Evolutionary conservation across 2,797 vertebrate genomes (phyloP), one percentile per base, ranked within the genome.

Genomic region (Cygnus olor): DNA sequence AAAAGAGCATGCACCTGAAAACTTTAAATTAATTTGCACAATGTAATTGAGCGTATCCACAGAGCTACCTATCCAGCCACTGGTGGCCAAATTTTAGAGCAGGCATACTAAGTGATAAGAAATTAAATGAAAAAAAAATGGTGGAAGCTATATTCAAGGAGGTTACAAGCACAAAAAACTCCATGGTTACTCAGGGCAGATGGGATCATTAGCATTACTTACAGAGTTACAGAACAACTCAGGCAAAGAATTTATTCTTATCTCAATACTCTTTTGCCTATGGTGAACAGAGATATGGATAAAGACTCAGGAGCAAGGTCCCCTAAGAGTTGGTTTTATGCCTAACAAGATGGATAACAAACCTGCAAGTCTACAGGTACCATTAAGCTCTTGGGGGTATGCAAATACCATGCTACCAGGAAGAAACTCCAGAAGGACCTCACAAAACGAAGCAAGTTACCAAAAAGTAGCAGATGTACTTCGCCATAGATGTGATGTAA

Each of bases 191-290:
- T 77, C 51, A 45, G 64, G 71, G 81, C 54, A 85, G 56, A 68
- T 51, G 18, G 47, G 72, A 94, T 88, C 72, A 64, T 90, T 68
- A 72, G 82, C 77, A 86, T 86, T 63, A 86, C 54, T 81, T 66
- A 79, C 16, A 0, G 11, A 85, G 44, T 76, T 77, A 72, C 54
- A 91, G 47, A 92, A 86, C 66, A 94, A 79, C 63, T 81, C 70
- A 3, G 44, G 57, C 40, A n/a, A 53, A 68, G 13, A 65, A 54
- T 79, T 72, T 45, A 38, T 45, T 84, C 49, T 90, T 51, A 87
- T 11, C 84, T 73, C 34, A 38, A 38, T 18, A 11, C 36, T 36
- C 30, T 91, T 83, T 56, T 56, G 64, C 68, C 84, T 63, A 16
- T 2, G 4, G 38, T 19, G 30, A 89, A 51, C 6, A 73, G 38